These are phyloP conservation scores for Acleris cristana DNA, from an alignment of 2,888 invertebrate species.

Conservation along the genomic window DNA sequence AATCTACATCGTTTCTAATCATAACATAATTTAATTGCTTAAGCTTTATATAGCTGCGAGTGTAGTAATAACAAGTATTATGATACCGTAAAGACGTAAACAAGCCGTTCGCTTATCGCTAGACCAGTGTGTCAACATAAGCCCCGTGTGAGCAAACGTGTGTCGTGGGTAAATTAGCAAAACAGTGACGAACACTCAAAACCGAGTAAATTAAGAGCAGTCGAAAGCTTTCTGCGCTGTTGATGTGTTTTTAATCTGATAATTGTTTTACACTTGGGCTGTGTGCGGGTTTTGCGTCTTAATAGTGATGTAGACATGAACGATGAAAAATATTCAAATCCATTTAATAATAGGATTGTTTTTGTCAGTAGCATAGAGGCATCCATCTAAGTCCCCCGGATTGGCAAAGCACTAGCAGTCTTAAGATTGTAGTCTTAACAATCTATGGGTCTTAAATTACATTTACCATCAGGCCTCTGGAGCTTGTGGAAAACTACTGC, in stretches of 20 bases:
- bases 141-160: slow-evolving; percentile 57
- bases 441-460: no score
- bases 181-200: slow-evolving; percentile 53
- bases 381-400: no score
- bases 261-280: slow-evolving; percentile 36
- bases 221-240: slow-evolving; percentile 47
- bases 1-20: no score
- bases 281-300: slow-evolving; percentile 10
- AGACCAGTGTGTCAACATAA: slow-evolving; percentile 46
- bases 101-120: slow-evolving; percentile 17
- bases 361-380: no score
- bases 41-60: no score
- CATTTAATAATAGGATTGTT: no score
- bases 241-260: slow-evolving; percentile 57
- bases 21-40: no score
- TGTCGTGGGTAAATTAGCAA: slow-evolving; percentile 56
- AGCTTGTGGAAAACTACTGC: no score
- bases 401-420: no score
- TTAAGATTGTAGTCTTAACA: no score
- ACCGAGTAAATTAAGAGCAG: slow-evolving; percentile 59
- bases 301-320: background rate
- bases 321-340: no score
- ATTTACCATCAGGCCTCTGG: no score
- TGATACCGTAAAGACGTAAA: background rate
- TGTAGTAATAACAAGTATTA: background rate